phyloP scores from a whole-genome alignment of 2,797 vertebrate species.

The Sebastes iracundus region DNA sequence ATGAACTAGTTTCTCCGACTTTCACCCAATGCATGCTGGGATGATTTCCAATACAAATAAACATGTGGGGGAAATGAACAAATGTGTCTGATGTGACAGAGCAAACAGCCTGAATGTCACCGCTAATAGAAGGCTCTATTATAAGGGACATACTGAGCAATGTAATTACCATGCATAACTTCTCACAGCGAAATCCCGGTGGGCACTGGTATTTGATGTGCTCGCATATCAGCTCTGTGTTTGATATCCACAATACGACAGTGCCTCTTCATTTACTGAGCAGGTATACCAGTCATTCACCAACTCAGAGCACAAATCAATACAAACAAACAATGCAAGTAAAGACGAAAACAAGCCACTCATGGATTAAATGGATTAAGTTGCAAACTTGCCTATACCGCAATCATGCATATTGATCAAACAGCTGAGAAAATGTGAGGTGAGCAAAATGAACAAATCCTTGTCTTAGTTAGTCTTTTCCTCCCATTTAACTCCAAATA shows the following conservation, averaged over 20 bases:
- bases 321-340: not conserved
- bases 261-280: not conserved
- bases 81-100: not conserved
- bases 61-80: not conserved
- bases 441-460: not conserved
- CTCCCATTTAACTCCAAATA: not conserved
- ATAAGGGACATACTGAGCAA: conserved; percentile 23
- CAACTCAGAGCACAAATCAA: conserved; percentile 15
- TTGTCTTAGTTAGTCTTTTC: not conserved
- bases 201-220: conserved; percentile 42
- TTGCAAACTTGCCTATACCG: not conserved
- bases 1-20: not conserved
- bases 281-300: not conserved
- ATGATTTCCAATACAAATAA: not conserved
- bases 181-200: not conserved
- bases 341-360: not conserved
- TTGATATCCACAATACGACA: not conserved
- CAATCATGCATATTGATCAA: conserved; percentile 6
- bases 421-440: not conserved
- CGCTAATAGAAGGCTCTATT: conserved; percentile 26
- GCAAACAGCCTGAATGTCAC: conserved; percentile 31
- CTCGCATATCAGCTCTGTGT: not conserved
- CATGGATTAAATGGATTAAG: conserved; percentile 2
- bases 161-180: conserved; percentile 55
- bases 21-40: not conserved